Base-by-base conservation (phyloP, 2,113 vertebrate species). In the Poeciliopsis occidentalis region DNA sequence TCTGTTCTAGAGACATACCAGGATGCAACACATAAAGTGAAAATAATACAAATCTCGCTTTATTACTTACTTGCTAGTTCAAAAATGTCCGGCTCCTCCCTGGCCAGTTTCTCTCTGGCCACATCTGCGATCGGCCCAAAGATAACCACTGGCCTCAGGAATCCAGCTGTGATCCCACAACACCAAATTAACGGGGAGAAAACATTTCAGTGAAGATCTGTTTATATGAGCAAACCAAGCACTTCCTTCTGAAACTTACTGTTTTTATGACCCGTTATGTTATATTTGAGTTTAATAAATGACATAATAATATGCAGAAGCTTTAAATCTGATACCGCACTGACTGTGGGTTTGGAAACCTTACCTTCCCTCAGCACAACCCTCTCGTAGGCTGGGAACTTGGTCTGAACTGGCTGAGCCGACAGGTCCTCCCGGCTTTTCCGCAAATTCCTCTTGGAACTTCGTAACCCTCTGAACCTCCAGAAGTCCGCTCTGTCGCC, bases 371-470 rank as follows among this genome's bases (percentile, higher is more conserved):
- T 95, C 82, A 99, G 96, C 86, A 99, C 98, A 78, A 99, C 98
- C 84, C 98, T 95, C 87, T 99, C 98, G 17, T 99, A 99, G 1
- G 98, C 98, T 37, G 98, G 98, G 88, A 99, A 99, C 91, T 99
- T 99, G 0, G 97, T 99, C 80, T 99, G 98, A 81, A 99, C 98
- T 12, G 98, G 98, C 15, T 99, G 98, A 44, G 97, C 98, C 0
- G 98, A 98, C 82, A 99, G 92, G 86, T 99, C 98, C 80, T 99
- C 98, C 89, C 98, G 94, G 88, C 98, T 99, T 90, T 99, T 99
- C 44, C 98, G 94, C 79, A 99, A 95, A 90, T 99, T 99, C 91
- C 98, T 96, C 92, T 99, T 99, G 10, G 98, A 99, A 87, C 96
- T 99, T 29, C 98, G 95, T 73, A 99, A 92, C 13, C 98, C 98